Base-by-base conservation (phyloP, 2,888 invertebrate species). In the Tenthredo scrophulariae region DNA sequence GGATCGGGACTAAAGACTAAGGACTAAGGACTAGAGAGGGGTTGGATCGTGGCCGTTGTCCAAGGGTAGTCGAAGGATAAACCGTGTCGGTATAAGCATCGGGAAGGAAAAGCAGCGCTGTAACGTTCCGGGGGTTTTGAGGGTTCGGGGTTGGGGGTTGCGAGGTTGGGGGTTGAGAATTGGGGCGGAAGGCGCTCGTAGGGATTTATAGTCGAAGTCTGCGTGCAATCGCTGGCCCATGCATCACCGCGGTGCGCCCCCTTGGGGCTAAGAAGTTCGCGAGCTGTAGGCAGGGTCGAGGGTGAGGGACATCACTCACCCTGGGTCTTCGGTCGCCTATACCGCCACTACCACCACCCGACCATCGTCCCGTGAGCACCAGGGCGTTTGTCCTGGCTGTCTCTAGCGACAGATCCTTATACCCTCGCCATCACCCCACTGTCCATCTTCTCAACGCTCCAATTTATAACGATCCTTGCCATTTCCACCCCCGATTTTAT, bases 131-230 rank as follows among this genome's bases (percentile, higher is more conserved):
- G 40, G 67, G 43, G 37, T 3, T 54, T 26, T 7, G 15, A 37
- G 70, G 46, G 70, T 18, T 5, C n/a, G 67, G 83, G 40, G 22
- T 18, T n/a, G 72, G 40, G 67, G 43, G 37, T 9, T 22, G 13
- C 6, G 46, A 72, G 9, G 43, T 26, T n/a, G 86, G 75, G 85
- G 87, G 85, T 84, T 84, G 82, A 40, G 85, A 74, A 74, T 74
- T 72, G 75, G 84, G 84, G 85, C 86, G 87, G 86, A 84, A 84
- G 84, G 84, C 85, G 88, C 86, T 85, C 86, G 87, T 86, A 85
- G 88, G 88, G 88, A 90, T 89, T 90, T 89, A 90, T 89, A 88
- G 90, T 87, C 87, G 86, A 89, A 90, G 89, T 90, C 90, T 89
- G 88, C 88, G 87, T 89, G 90, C 89, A 89, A 89, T 89, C 89